These are phyloP conservation scores for Graphium colonna DNA, from an alignment of 2,888 invertebrate species.

Conservation along the genomic window DNA sequence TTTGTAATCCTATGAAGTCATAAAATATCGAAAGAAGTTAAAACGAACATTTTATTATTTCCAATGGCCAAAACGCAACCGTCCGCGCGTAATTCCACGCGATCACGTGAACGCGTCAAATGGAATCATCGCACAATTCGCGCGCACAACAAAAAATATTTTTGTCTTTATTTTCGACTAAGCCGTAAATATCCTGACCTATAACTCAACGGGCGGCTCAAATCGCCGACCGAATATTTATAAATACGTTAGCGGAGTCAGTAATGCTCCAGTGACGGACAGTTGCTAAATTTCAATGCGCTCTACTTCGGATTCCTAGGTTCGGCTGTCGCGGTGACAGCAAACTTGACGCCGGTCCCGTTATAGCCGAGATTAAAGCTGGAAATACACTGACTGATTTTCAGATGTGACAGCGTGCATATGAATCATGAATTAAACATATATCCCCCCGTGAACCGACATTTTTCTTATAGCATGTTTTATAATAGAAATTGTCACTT, in stretches of 20 bases:
- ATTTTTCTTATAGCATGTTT: constrained; percentile 10
- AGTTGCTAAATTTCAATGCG: constrained; percentile 79
- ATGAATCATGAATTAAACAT: constrained; percentile 21
- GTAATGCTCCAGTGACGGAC: constrained; percentile 68
- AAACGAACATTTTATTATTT: too few species aligned
- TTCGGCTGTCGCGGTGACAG: constrained; percentile 55
- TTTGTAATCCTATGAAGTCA: too few species aligned
- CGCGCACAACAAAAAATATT: constrained; percentile 24
- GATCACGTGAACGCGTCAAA: constrained; percentile 8
- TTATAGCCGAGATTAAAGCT: constrained; percentile 34
- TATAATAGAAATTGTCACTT: neutral
- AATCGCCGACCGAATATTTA: constrained; percentile 67
- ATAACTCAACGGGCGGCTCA: constrained; percentile 54
- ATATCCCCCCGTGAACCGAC: constrained; percentile 10
- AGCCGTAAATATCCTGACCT: constrained; percentile 60
- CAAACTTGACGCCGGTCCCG: constrained; percentile 42
- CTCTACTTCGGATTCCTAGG: constrained; percentile 65
- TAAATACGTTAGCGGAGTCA: constrained; percentile 67
- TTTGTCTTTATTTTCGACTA: constrained; percentile 44
- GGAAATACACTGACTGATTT: constrained; percentile 22
- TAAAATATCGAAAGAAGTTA: too few species aligned
- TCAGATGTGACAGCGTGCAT: constrained; percentile 17
- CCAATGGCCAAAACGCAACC: too few species aligned
- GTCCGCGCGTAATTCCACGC: neutral
- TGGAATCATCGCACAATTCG: neutral